These are phyloP conservation scores for Pocillopora damicornis DNA, from an alignment of 64 coral and sea anemone species.

Conservation along the genomic window DNA sequence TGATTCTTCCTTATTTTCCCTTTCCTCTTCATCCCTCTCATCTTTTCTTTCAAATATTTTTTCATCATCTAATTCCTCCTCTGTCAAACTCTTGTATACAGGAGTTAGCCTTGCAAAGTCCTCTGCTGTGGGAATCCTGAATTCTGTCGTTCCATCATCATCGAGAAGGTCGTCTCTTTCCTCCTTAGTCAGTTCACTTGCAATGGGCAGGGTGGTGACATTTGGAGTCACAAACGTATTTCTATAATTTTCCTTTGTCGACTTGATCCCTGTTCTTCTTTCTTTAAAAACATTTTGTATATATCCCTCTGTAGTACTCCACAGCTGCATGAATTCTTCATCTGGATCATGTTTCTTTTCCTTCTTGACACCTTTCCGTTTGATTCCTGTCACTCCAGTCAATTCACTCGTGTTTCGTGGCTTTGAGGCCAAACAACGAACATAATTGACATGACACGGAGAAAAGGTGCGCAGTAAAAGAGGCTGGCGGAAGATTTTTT, in stretches of 20 bases:
- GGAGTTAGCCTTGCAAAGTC: constrained; percentile 41
- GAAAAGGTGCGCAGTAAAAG: not conserved
- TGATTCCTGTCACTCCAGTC: constrained; percentile 38
- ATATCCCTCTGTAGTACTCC: constrained; percentile 56
- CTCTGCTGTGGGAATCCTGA: constrained; percentile 49
- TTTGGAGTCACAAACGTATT: constrained; percentile 18
- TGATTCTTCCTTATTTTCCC: not conserved
- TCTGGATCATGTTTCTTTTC: constrained; percentile 45
- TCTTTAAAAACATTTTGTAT: constrained; percentile 46
- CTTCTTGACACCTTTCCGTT: constrained; percentile 9
- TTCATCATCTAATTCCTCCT: constrained; percentile 10
- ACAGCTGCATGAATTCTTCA: constrained; percentile 79
- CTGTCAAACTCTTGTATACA: not conserved
- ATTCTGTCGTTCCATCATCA: constrained; percentile 55
- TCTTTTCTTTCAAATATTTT: not conserved
- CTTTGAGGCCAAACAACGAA: constrained; percentile 13
- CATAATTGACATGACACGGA: not conserved
- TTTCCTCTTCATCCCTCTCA: not conserved
- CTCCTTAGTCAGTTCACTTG: constrained; percentile 26
- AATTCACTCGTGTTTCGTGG: not conserved
- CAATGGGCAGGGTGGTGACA: constrained; percentile 29
- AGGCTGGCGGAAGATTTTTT: not conserved
- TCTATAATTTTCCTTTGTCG: not conserved
- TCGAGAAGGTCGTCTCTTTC: constrained; percentile 48
- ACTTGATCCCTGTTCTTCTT: constrained; percentile 30